Evolutionary conservation across 2,888 invertebrate species (phyloP).

Genomic region (Euproctis similis): DNA sequence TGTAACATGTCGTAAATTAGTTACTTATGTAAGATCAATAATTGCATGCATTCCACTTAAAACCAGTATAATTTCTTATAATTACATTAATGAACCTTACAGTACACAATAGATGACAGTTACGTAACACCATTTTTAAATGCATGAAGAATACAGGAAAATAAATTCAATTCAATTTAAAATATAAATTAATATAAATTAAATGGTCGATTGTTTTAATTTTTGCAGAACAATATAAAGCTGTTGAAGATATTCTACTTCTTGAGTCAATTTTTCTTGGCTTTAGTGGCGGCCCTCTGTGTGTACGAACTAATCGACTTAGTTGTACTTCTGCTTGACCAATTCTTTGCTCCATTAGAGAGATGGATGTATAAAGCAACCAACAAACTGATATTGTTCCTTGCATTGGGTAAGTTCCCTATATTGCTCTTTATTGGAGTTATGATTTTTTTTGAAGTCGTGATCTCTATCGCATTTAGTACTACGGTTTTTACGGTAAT

Average conservation of each 20-base stretch:
- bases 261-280: not conserved
- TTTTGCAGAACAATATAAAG: not conserved
- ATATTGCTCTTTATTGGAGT: not conserved
- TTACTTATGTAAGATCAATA: too few relatives aligned
- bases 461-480: too few relatives aligned
- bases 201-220: not conserved
- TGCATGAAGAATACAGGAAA: too few relatives aligned
- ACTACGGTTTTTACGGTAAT: not conserved
- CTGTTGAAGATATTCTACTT: not conserved
- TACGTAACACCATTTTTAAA: too few relatives aligned
- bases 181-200: too few relatives aligned
- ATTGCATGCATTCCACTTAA: too few relatives aligned
- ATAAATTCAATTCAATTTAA: too few relatives aligned
- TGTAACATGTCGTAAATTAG: too few relatives aligned
- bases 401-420: not conserved
- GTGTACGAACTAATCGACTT: not conserved
- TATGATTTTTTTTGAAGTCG: too few relatives aligned
- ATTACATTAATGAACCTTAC: too few relatives aligned
- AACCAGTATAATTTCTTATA: too few relatives aligned
- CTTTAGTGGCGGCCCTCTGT: not conserved
- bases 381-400: not conserved
- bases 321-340: not conserved
- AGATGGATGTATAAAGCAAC: not conserved
- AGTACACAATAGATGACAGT: too few relatives aligned
- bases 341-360: not conserved